Percentiles rank a stretch among this genome's conserved stretches.
Conservation (phyloP, 2,888 invertebrate species). For the Mylabris sibirica region DNA sequence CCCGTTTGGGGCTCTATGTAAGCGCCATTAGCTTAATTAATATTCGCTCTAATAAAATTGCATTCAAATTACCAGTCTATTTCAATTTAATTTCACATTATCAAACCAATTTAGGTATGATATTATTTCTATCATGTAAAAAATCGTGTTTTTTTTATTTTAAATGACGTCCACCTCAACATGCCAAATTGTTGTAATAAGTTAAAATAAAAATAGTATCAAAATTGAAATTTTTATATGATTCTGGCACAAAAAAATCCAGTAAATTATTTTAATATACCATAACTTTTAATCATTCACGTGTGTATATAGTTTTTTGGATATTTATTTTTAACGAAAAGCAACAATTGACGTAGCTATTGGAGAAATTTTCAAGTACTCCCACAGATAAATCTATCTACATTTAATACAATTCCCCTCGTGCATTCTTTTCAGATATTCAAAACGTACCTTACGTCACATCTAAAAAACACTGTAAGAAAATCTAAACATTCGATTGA, state of each 20-base stretch:
- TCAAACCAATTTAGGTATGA: not conserved
- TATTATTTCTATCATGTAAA: not conserved
- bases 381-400: not conserved
- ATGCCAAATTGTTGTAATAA: conserved; percentile 12
- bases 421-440: not conserved
- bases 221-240: not conserved
- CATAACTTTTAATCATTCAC: not conserved
- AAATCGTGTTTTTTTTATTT: not conserved
- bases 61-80: not conserved
- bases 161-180: not conserved
- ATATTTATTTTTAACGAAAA: not conserved
- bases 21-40: conserved; percentile 6
- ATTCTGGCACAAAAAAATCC: conserved; percentile 5
- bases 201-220: conserved; percentile 9
- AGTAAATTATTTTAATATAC: not conserved
- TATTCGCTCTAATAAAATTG: not conserved
- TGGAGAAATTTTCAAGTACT: not conserved
- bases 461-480: not conserved
- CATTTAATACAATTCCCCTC: not conserved
- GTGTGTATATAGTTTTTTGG: not conserved
- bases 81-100: not conserved
- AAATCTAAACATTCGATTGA: not conserved
- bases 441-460: not conserved
- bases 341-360: not conserved
- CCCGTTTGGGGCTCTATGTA: not conserved